Percentiles rank a stretch among this genome's conserved stretches.
Conservation (phyloP, 2,113 vertebrate species). For the Zapus hudsonius region DNA sequence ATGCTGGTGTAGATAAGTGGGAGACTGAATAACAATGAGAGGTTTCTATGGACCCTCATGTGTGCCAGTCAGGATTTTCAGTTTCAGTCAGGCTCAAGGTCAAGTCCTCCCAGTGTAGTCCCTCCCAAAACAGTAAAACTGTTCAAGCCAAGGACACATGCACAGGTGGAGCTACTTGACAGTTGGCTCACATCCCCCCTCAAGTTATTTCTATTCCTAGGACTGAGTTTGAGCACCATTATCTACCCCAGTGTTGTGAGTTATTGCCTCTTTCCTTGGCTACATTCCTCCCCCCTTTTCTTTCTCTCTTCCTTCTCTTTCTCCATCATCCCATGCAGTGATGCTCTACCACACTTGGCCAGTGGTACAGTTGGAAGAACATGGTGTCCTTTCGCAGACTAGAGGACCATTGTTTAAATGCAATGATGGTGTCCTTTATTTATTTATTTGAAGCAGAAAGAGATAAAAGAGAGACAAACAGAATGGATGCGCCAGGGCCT, state of each 20-base stretch:
- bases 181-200: neutral
- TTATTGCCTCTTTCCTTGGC: neutral
- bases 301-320: neutral
- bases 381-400: neutral
- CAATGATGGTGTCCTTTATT: neutral
- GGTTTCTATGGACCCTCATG: constrained; percentile 13
- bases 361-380: neutral
- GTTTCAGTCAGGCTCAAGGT: constrained; percentile 28
- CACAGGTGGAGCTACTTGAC: neutral
- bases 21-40: constrained; percentile 15
- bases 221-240: neutral
- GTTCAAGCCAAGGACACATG: constrained; percentile 31
- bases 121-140: constrained; percentile 39
- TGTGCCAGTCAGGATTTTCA: constrained; percentile 36
- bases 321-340: neutral
- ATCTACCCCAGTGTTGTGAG: neutral
- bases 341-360: neutral
- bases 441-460: too few relatives aligned
- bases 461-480: too few relatives aligned
- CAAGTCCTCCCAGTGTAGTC: constrained; percentile 1
- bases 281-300: constrained; percentile 14
- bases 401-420: neutral
- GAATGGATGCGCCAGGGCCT: too few relatives aligned
- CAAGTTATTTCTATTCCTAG: constrained; percentile 21
- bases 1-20: neutral